Percentiles rank a stretch among this genome's conserved stretches.
Evolutionary conservation across 2,113 vertebrate genomes (phyloP).

Genomic region (Mus spicilegus): DNA sequence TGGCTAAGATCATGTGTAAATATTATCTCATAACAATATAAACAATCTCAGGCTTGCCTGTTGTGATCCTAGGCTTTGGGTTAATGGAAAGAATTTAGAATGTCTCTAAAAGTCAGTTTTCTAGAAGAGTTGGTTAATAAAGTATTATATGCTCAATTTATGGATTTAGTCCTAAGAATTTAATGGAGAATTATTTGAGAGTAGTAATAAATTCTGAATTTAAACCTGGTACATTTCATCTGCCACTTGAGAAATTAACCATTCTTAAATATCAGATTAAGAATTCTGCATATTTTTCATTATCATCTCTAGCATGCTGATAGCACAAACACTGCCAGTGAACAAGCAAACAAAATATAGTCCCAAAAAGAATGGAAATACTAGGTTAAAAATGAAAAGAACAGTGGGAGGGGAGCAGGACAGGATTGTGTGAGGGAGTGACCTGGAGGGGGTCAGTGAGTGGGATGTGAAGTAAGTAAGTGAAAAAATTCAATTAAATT

Average conservation of each 20-base stretch:
- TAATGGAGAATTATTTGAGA: neutral
- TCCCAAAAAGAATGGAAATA: neutral
- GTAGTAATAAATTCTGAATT: neutral
- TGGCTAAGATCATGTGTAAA: neutral
- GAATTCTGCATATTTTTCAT: neutral
- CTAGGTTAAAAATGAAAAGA: neutral
- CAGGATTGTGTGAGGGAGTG: no score
- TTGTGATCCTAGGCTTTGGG: neutral
- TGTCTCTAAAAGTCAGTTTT: constrained; percentile 5
- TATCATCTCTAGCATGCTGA: neutral
- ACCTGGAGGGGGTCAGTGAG: no score
- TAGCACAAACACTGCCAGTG: neutral
- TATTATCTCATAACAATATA: neutral
- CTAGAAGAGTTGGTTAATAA: neutral
- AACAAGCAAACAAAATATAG: neutral
- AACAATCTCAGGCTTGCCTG: neutral
- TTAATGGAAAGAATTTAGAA: constrained; percentile 6
- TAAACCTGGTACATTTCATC: neutral
- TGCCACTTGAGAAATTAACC: constrained; percentile 41
- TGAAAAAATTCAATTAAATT: no score
- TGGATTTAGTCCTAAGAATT: neutral
- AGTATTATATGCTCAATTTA: neutral
- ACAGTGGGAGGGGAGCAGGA: no score
- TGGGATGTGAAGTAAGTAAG: no score
- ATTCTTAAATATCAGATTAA: neutral